Percentiles rank a stretch among this genome's conserved stretches.
Evolutionary conservation across 2,113 vertebrate genomes (phyloP).

Genomic region (rat (Rattus norvegicus)): GRCr8 NC_086038.1:4552001-4552500

Average conservation of each 20-base stretch:
- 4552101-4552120: fast-evolving
- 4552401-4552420: fast-evolving
- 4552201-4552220: fast-evolving
- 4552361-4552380: background rate
- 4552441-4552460: slow-evolving; percentile 76
- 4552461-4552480: fast-evolving
- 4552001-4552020: background rate
- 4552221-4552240: fast-evolving
- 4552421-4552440: fast-evolving
- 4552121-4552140: fast-evolving
- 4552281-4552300: background rate
- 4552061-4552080: background rate
- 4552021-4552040: background rate
- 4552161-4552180: background rate
- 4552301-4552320: fast-evolving
- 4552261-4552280: fast-evolving
- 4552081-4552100: background rate
- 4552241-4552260: fast-evolving
- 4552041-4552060: fast-evolving
- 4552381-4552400: background rate
- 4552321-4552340: background rate
- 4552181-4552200: fast-evolving
- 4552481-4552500: slow-evolving; percentile 70
- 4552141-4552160: fast-evolving
- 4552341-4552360: background rate